A percentile compares a stretch with the other conserved stretches of the same genome.
Conservation (phyloP, 1,140 invertebrate species). For the Apis mellifera region Amel_HAv3.1 CM009942.2:9125001-9125500, state of each 20-base stretch:
- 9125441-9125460: not conserved
- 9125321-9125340: slow-evolving; percentile 22
- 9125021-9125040: not conserved
- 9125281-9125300: not conserved
- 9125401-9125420: slow-evolving; percentile 51
- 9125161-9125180: slow-evolving; percentile 49
- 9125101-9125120: slow-evolving; percentile 20
- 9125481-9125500: not conserved
- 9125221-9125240: slow-evolving; percentile 5
- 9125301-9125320: not conserved
- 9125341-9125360: slow-evolving; percentile 23
- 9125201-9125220: slow-evolving; percentile 45
- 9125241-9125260: not conserved
- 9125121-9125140: slow-evolving; percentile 6
- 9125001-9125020: not conserved
- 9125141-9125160: not conserved
- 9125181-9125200: slow-evolving; percentile 52
- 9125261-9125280: too few relatives aligned
- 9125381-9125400: slow-evolving; percentile 35
- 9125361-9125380: slow-evolving; percentile 31
- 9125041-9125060: not conserved
- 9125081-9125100: slow-evolving; percentile 33
- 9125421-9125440: slow-evolving; percentile 29
- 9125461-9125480: slow-evolving; percentile 14
- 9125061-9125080: slow-evolving; percentile 22